These are phyloP conservation scores for Dicyrtoma fusca DNA, from an alignment of 2,888 invertebrate species.

Conservation along the genomic window DNA sequence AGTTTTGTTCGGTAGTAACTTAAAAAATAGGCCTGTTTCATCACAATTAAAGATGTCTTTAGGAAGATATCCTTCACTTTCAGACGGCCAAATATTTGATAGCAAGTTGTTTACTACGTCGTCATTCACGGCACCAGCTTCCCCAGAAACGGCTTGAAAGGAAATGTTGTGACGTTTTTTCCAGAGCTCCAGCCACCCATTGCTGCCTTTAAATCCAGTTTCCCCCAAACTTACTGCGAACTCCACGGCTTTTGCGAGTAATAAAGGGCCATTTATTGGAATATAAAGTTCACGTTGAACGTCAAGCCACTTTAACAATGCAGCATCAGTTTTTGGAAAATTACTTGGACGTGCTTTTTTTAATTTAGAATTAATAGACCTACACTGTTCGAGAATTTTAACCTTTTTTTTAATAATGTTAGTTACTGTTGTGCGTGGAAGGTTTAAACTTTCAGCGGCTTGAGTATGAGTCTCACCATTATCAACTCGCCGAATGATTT, in stretches of 20 bases:
- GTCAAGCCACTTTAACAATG: constrained; percentile 6
- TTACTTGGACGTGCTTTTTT: background rate
- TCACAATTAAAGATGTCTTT: constrained; percentile 42
- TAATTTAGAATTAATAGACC: too few relatives aligned
- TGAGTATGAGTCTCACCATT: background rate
- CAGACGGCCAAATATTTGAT: background rate
- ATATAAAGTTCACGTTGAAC: background rate
- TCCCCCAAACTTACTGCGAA: background rate
- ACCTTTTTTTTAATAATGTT: background rate
- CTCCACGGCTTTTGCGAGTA: background rate
- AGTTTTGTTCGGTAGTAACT: constrained; percentile 35
- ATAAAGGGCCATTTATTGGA: constrained; percentile 13
- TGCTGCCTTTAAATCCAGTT: constrained; percentile 2
- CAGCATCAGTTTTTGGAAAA: background rate
- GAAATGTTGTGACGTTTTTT: constrained; percentile 2
- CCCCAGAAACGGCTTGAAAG: background rate
- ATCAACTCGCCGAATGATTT: background rate
- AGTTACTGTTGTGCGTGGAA: background rate
- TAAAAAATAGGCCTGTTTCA: constrained; percentile 42
- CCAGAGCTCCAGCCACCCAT: constrained; percentile 1
- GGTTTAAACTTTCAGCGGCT: background rate
- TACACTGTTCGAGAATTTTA: background rate
- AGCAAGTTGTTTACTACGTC: background rate
- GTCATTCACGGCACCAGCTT: background rate
- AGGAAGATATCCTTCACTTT: background rate